Evolutionary conservation across 2,888 invertebrate genomes (phyloP), one percentile per base, ranked within the genome.

Genomic region (Mythimna ferrago): DNA sequence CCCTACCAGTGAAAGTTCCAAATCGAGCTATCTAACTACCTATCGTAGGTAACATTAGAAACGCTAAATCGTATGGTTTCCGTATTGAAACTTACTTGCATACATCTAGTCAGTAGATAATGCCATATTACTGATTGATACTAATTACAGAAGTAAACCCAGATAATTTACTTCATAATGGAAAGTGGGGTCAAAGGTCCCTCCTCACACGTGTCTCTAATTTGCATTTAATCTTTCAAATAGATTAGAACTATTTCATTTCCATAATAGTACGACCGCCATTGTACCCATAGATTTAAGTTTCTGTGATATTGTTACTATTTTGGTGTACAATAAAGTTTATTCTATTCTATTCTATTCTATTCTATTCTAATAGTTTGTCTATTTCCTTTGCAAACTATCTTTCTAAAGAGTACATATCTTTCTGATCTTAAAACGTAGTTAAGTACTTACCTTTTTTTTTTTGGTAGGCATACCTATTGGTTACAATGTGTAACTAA

Each of bases 161-260:
- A n/a, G 69, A 74, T 71, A 64, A 61, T 66, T 66, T 64, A 26
- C 71, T 48, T 63, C 14, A n/a, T 61, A 61, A 35, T 67, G 44
- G 19, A 73, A 63, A 51, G 32, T 58, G 26, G 19, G 65, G 48
- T 73, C 60, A 85, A 71, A 73, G 73, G 66, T 72, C n/a, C 7
- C 35, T n/a, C 9, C 32, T 11, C n/a, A 85, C 83, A 83, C 85
- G 83, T 78, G 83, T 73, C 26, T 26, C 41, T 61, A 32, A 66
- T 57, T 54, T 58, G 63, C 58, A 73, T 71, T 66, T 60, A n/a
- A 56, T 76, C 64, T 63, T 70, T 60, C 51, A 64, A 48, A 64
- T 44, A 83, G 35, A 64, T 54, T 38, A 67, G 11, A 53, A 26
- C 14, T 71, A 66, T 58, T 54, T 44, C 21, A 53, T 67, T 64